Evolutionary conservation across 2,888 invertebrate species (phyloP).

Genomic region (Caenorhabditis sp.): DNA sequence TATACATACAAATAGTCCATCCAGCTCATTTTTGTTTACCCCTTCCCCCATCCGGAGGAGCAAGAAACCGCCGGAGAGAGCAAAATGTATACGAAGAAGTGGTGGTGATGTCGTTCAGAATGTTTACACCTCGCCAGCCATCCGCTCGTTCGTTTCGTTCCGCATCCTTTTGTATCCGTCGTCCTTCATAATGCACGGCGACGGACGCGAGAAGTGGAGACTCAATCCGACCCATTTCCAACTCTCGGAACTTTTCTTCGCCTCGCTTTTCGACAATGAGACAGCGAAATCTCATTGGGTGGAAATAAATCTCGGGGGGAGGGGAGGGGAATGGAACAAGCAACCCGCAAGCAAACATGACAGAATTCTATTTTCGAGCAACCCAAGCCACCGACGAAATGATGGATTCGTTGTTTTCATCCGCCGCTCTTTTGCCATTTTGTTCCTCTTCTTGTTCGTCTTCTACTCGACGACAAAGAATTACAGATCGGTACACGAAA

Average conservation of each 20-base stretch:
- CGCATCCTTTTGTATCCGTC: constrained; percentile 9
- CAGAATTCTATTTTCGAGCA: constrained; percentile 37
- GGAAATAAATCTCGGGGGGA: not conserved
- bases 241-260: not conserved
- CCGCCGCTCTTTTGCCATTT: not conserved
- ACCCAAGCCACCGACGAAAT: not conserved
- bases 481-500: constrained; percentile 36
- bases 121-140: constrained; percentile 23
- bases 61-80: constrained; percentile 1
- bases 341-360: constrained; percentile 4
- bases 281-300: not conserved
- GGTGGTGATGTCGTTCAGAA: constrained; percentile 4
- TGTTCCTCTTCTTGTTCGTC: not conserved
- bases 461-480: constrained; percentile 18
- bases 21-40: not conserved
- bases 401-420: constrained; percentile 49
- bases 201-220: too few relatives aligned
- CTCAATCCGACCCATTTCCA: not conserved
- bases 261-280: not conserved
- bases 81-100: constrained; percentile 12
- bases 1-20: too few relatives aligned
- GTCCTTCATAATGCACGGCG: too few relatives aligned
- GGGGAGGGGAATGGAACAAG: not conserved
- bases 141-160: not conserved
- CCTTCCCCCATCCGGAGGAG: too few relatives aligned